These are phyloP conservation scores for Aldrovandia affinis DNA, from an alignment of 2,797 vertebrate genomes.

Conservation along the genomic window DNA sequence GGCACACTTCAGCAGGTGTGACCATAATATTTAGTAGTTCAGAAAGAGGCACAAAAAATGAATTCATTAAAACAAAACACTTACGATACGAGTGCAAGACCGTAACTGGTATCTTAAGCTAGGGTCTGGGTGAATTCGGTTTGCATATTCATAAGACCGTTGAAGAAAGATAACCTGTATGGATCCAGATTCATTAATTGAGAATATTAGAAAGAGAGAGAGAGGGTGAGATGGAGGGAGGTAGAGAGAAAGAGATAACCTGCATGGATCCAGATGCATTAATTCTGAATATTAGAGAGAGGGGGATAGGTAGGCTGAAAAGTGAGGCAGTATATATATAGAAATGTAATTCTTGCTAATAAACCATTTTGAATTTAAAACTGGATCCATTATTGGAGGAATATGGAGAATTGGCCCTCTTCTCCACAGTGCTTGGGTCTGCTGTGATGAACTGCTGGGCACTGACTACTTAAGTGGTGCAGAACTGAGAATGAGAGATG, in stretches of 20 bases:
- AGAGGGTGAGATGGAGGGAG: slow-evolving; percentile 62
- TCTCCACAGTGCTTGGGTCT: neutral
- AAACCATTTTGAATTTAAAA: slow-evolving; percentile 62
- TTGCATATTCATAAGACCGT: slow-evolving; percentile 74
- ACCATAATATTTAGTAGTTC: slow-evolving; percentile 25
- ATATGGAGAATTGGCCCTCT: neutral
- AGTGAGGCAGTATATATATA: slow-evolving; percentile 40
- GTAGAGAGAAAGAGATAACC: slow-evolving; percentile 35
- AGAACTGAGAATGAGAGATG: too few species aligned
- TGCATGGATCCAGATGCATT: neutral
- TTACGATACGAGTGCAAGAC: slow-evolving; percentile 22
- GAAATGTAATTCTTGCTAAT: slow-evolving; percentile 70
- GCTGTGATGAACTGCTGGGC: slow-evolving; percentile 1
- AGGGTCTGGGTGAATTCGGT: slow-evolving; percentile 59
- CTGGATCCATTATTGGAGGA: neutral
- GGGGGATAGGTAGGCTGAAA: slow-evolving; percentile 40
- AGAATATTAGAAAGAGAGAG: slow-evolving; percentile 72
- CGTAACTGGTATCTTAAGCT: slow-evolving; percentile 27
- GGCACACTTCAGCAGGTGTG: neutral
- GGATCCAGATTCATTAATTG: slow-evolving; percentile 72
- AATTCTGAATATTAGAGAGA: slow-evolving; percentile 19
- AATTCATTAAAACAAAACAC: slow-evolving; percentile 25
- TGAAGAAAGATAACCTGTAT: slow-evolving; percentile 70
- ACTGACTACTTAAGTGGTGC: too few species aligned
- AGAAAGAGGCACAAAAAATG: neutral